Percentiles rank a stretch among this genome's conserved stretches.
These are phyloP conservation scores for Limonius californicus DNA, from an alignment of 1,140 invertebrate genomes.

Conservation along the genomic window DNA sequence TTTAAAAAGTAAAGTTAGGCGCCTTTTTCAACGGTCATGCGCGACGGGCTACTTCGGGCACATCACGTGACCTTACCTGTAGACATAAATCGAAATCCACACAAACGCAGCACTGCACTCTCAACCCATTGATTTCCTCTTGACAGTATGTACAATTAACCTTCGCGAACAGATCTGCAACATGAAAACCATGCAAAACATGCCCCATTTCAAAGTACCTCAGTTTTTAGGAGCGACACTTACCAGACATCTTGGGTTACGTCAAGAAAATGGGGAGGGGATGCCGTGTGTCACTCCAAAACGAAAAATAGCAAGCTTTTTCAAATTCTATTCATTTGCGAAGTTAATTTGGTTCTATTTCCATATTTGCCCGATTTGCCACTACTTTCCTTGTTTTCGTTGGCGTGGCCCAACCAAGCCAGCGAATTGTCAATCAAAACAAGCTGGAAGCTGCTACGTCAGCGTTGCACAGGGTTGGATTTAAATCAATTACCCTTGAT, in stretches of 20 bases:
- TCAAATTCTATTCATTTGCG: too few relatives aligned
- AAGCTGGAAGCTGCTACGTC: too few relatives aligned
- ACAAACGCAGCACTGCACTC: conserved; percentile 86
- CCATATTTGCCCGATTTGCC: too few relatives aligned
- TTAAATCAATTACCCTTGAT: too few relatives aligned
- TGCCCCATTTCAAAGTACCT: not conserved
- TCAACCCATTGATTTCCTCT: conserved; percentile 79
- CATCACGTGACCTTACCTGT: conserved; percentile 60
- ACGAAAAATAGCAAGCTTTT: too few relatives aligned
- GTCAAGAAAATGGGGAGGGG: not conserved
- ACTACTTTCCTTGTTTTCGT: too few relatives aligned
- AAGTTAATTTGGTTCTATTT: too few relatives aligned
- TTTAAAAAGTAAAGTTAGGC: conserved; percentile 13
- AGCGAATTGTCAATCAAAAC: too few relatives aligned
- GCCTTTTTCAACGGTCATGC: too few relatives aligned
- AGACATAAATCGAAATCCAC: conserved; percentile 84
- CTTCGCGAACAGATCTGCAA: conserved; percentile 64
- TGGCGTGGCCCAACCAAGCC: too few relatives aligned
- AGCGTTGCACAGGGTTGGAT: too few relatives aligned
- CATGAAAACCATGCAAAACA: not conserved
- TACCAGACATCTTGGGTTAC: conserved; percentile 3
- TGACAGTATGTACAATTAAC: conserved; percentile 89
- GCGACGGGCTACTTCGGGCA: too few relatives aligned
- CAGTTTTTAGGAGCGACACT: not conserved
- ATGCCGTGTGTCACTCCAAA: not conserved